phyloP scores from a whole-genome alignment of 1,140 invertebrate genomes.

The Diorhabda sublineata region DNA sequence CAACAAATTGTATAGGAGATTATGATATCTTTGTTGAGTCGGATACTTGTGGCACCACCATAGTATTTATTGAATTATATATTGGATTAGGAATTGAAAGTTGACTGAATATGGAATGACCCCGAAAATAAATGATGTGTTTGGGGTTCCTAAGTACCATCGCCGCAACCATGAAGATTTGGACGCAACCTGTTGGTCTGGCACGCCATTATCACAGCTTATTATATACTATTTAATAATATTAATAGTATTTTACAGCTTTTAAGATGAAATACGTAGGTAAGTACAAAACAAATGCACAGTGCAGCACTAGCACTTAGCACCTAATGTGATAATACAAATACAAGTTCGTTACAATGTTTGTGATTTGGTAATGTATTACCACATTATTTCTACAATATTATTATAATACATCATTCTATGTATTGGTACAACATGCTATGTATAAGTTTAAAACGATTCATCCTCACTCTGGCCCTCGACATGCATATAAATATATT shows the following conservation, averaged over 20 bases:
- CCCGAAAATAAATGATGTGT: not conserved
- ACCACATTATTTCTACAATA: not conserved
- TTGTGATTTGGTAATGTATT: not conserved
- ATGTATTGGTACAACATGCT: not conserved
- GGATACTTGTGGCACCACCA: too few relatives aligned
- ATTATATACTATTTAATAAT: conserved; percentile 35
- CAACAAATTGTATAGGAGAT: too few relatives aligned
- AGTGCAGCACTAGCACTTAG: conserved; percentile 16
- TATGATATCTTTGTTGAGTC: too few relatives aligned
- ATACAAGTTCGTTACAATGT: not conserved
- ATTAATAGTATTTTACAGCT: conserved; percentile 33
- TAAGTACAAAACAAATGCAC: conserved; percentile 36
- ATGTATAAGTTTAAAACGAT: not conserved
- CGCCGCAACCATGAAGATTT: conserved; percentile 6
- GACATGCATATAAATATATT: not conserved
- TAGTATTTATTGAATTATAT: not conserved
- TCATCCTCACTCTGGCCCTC: not conserved
- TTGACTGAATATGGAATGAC: not conserved
- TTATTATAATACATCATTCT: not conserved
- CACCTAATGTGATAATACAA: conserved; percentile 8
- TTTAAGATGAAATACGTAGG: conserved; percentile 33
- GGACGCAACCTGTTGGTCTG: conserved; percentile 25
- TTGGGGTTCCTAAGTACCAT: conserved; percentile 10
- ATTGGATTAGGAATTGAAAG: not conserved
- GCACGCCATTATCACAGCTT: conserved; percentile 40